Percentiles rank a stretch among this genome's conserved stretches.
phyloP scores from a whole-genome alignment of 2,888 invertebrate species.

The Pantelozetes paolii region DNA sequence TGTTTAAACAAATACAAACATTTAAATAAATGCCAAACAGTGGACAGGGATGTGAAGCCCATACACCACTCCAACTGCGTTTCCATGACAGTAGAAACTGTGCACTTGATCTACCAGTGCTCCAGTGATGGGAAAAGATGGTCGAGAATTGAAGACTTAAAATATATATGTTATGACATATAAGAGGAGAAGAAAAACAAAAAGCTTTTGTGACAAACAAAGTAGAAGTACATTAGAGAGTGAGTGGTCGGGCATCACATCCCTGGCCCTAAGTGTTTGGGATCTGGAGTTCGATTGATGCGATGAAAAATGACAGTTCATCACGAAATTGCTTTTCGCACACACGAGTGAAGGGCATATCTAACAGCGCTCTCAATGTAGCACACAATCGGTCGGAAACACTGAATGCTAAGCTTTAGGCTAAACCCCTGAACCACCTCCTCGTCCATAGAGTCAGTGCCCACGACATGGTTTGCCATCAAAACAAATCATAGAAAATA shows the following conservation, averaged over 20 bases:
- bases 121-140: no score
- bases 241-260: no score
- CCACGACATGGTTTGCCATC: not conserved
- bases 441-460: not conserved
- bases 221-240: not conserved
- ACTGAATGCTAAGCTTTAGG: not conserved
- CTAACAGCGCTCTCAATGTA: not conserved
- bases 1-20: no score
- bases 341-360: not conserved
- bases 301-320: not conserved
- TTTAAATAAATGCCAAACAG: no score
- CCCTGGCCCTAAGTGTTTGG: no score
- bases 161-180: no score
- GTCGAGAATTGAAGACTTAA: no score
- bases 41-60: no score
- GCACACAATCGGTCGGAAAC: not conserved
- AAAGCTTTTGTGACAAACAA: not conserved
- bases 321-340: not conserved
- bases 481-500: not conserved
- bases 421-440: not conserved
- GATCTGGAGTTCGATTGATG: not conserved
- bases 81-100: no score
- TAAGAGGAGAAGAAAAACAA: no score
- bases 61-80: no score
- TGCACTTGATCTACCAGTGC: no score